Conservation (phyloP, 2,113 vertebrate genomes). For the Puffinus mauretanicus region DNA sequence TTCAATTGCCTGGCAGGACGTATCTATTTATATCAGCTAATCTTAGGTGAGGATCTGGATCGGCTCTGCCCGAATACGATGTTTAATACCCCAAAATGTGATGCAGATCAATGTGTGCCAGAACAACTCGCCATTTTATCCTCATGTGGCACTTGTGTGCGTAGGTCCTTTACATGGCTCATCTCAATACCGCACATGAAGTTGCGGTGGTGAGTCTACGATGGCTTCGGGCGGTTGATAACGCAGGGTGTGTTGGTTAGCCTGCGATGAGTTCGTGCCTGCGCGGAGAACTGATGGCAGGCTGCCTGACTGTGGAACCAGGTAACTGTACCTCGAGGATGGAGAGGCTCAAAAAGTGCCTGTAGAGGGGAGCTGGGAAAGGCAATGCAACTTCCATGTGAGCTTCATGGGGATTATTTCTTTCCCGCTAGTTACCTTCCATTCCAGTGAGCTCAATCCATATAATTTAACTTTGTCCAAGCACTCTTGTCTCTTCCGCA, state of each 20-base stretch:
- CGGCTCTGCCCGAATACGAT: rapidly evolving
- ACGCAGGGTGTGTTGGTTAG: background rate
- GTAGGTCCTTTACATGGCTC: background rate
- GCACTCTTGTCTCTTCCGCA: background rate
- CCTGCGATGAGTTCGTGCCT: background rate
- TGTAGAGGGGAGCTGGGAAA: background rate
- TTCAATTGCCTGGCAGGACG: background rate
- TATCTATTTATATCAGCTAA: background rate
- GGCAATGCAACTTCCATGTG: background rate
- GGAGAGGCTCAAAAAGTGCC: background rate
- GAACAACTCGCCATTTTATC: background rate
- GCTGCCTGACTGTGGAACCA: background rate
- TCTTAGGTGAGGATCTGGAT: background rate
- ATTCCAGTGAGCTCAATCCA: background rate
- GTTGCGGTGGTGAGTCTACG: background rate
- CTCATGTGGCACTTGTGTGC: rapidly evolving
- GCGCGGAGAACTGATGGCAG: rapidly evolving
- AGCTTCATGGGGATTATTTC: background rate
- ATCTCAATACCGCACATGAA: rapidly evolving
- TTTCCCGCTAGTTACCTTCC: background rate
- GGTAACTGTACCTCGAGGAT: background rate
- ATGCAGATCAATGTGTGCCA: rapidly evolving
- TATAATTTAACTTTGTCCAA: background rate
- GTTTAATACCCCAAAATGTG: background rate
- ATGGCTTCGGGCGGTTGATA: rapidly evolving